Percentiles rank a stretch among this genome's conserved stretches.
Evolutionary conservation across 2,888 invertebrate genomes (phyloP).

Genomic region (Phragmatobia fuliginosa): DNA sequence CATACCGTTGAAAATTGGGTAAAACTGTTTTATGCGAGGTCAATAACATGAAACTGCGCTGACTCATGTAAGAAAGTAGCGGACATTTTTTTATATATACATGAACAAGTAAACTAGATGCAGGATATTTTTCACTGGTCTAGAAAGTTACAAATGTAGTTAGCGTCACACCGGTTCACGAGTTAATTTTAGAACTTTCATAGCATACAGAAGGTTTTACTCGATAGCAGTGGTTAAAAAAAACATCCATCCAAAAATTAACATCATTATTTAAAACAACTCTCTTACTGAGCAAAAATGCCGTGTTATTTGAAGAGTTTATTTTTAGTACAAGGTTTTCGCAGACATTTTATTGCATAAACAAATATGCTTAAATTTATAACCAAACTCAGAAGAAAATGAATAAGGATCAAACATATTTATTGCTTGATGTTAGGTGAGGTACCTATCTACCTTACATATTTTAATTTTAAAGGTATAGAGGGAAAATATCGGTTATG

Average conservation of each 20-base stretch:
- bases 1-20: neutral
- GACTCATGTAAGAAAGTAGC: neutral
- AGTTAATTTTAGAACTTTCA: neutral
- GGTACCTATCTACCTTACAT: neutral
- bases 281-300: neutral
- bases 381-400: neutral
- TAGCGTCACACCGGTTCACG: neutral
- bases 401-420: neutral
- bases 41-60: conserved; percentile 1
- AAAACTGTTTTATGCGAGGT: neutral
- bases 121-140: neutral
- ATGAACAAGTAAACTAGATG: neutral
- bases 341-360: neutral
- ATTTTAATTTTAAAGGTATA: neutral
- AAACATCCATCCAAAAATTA: neutral
- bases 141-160: neutral
- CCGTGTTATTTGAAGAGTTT: neutral
- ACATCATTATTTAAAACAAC: neutral
- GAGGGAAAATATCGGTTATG: neutral
- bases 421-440: neutral
- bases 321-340: neutral
- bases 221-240: neutral
- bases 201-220: no score
- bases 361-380: neutral
- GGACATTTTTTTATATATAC: neutral